These are phyloP conservation scores for Litocranius walleri DNA, from an alignment of 2,113 vertebrate genomes.

Conservation along the genomic window DNA sequence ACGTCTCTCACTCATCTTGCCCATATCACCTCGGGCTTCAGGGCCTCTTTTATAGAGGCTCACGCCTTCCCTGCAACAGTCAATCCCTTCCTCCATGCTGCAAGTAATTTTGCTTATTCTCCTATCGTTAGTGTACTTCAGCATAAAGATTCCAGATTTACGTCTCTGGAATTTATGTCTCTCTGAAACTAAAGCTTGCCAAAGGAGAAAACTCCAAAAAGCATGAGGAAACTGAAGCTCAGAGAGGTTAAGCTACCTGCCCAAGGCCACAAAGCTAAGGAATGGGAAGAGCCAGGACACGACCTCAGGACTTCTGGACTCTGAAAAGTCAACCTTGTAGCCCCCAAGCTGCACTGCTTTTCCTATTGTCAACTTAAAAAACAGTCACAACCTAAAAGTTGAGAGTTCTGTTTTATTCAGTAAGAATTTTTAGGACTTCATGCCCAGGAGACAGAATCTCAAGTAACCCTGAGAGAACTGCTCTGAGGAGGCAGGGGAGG, in stretches of 20 bases:
- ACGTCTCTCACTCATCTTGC: background rate
- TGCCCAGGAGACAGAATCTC: background rate
- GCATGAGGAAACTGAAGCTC: background rate
- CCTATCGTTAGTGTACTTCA: background rate
- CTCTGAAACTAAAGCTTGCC: background rate
- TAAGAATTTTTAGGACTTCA: background rate
- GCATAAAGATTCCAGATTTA: background rate
- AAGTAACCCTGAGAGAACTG: background rate
- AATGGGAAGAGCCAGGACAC: background rate
- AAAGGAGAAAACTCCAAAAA: background rate
- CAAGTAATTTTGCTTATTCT: background rate
- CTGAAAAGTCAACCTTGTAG: background rate
- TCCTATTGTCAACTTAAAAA: background rate
- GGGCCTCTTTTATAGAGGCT: background rate
- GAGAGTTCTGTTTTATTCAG: background rate
- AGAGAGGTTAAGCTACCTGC: background rate
- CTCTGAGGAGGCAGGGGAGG: background rate
- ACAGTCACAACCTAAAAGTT: background rate
- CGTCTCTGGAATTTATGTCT: background rate
- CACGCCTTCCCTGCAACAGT: background rate
- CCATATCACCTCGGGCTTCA: background rate
- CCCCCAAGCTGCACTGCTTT: too few species aligned
- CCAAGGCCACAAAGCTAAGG: background rate
- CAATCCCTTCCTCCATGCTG: background rate
- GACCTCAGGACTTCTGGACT: background rate